phyloP scores from a whole-genome alignment of 1,140 invertebrate species.

The Trichomalopsis sarcophagae region DNA sequence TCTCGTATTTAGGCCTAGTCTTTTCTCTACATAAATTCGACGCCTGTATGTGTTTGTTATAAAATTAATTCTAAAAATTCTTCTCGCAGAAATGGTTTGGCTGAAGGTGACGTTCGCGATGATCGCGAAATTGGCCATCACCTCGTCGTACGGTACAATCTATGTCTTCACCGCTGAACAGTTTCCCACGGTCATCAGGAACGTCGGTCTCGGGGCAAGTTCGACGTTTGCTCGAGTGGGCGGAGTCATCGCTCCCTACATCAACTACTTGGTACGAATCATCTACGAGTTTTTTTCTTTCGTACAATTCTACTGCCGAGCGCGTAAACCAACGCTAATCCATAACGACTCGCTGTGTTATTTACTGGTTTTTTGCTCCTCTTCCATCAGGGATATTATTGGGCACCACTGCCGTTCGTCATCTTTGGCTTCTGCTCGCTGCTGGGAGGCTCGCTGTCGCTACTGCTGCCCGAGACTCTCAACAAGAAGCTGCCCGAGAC shows the following conservation, averaged over 20 bases:
- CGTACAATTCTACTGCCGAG: not conserved
- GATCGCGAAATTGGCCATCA: slow-evolving; percentile 89
- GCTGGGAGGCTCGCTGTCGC: slow-evolving; percentile 79
- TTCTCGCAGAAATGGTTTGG: slow-evolving; percentile 76
- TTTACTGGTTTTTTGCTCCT: not conserved
- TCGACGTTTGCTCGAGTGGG: slow-evolving; percentile 87
- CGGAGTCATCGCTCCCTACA: slow-evolving; percentile 84
- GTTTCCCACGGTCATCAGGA: slow-evolving; percentile 89
- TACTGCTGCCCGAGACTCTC: slow-evolving; percentile 85
- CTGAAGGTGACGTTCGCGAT: slow-evolving; percentile 83
- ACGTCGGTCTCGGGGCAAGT: slow-evolving; percentile 84
- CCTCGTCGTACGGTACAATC: slow-evolving; percentile 86
- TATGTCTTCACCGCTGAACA: slow-evolving; percentile 90
- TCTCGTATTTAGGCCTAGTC: not conserved
- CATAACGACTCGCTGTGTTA: not conserved
- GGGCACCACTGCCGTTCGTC: slow-evolving; percentile 82
- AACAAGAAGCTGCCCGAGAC: slow-evolving; percentile 85
- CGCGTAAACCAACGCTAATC: not conserved
- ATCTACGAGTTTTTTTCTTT: not conserved
- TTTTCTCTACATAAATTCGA: not conserved
- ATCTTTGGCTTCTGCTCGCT: slow-evolving; percentile 82
- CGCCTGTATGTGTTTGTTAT: not conserved
- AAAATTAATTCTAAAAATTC: slow-evolving; percentile 32
- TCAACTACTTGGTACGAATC: slow-evolving; percentile 77
- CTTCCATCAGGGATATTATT: slow-evolving; percentile 74